Evolutionary conservation across 2,113 vertebrate species (phyloP), one percentile per base, ranked within the genome.

Genomic region (Numida meleagris): DNA sequence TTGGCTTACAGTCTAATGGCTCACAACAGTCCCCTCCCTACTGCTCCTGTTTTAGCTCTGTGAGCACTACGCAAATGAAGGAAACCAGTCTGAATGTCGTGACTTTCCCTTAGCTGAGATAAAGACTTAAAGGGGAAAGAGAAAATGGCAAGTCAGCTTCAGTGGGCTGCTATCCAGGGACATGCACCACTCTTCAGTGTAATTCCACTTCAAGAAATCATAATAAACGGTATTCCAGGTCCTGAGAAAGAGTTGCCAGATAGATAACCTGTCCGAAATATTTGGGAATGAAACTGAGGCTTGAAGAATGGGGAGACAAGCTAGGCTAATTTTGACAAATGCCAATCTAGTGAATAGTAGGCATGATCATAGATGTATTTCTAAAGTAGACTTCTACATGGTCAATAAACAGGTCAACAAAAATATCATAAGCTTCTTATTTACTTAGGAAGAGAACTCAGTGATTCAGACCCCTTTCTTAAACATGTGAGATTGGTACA

Each of bases 361-460:
- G 55, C 67, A 77, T 25, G 71, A 36, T 46, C 23, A 29, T 38
- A 88, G 62, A 5, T 63, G 4, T 46, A 24, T 85, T 61, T 94
- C 84, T 34, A 61, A 81, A 66, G 48, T 76, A 53, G 55, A 93
- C 70, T 83, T 89, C 73, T 79, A 23, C 80, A 89, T 66, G 38
- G 33, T 59, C 3, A 5, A 25, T 90, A 79, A 94, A 68, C 43
- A 74, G 77, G 51, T 42, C n/a, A 57, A 43, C 29, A 85, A 59
- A 40, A 63, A 63, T 40, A 63, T 19, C 0, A 0, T 67, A 74
- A 74, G 38, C 34, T 80, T 82, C 50, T 89, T 51, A 58, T 83
- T 91, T 91, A 89, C 92, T 96, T 74, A 82, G 90, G 88, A 92
- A 90, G 75, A 80, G 65, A 89, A 21, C 40, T 94, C 31, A 67